Percentiles rank a stretch among this genome's conserved stretches.
Evolutionary conservation across 2,797 vertebrate genomes (phyloP).

Genomic region (Pseudochaenichthys georgianus): DNA sequence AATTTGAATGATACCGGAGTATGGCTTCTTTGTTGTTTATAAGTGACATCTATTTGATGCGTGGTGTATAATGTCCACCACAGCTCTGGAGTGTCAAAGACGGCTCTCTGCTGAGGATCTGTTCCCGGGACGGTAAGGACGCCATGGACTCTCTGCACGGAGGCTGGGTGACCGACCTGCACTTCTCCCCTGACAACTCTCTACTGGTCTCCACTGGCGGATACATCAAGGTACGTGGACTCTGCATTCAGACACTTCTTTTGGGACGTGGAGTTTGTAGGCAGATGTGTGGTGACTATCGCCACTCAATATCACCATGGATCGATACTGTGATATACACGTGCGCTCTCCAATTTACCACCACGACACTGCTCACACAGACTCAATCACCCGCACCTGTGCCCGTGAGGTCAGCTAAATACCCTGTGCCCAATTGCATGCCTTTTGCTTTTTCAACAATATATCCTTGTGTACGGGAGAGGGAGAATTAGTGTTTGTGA

Average conservation of each 20-base stretch:
- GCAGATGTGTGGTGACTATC: too few relatives aligned
- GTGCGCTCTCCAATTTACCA: too few relatives aligned
- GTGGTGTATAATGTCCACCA: conserved; percentile 9
- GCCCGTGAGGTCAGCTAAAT: too few relatives aligned
- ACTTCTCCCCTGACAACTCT: conserved; percentile 91
- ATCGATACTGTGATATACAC: too few relatives aligned
- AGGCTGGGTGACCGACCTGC: conserved; percentile 95
- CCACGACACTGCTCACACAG: too few relatives aligned
- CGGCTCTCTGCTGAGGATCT: conserved; percentile 88
- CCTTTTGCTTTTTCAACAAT: not conserved
- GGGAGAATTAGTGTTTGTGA: not conserved
- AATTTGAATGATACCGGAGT: too few relatives aligned
- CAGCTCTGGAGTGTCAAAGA: conserved; percentile 91
- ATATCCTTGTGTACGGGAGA: not conserved
- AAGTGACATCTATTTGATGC: not conserved
- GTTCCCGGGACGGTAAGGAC: conserved; percentile 85
- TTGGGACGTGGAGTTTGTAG: not conserved
- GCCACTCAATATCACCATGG: too few relatives aligned
- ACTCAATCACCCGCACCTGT: too few relatives aligned
- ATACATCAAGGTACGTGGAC: conserved; percentile 89
- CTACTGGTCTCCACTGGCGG: conserved; percentile 93
- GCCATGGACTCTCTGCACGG: conserved; percentile 90
- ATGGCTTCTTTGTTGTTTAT: not conserved
- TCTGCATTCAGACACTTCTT: too few relatives aligned
- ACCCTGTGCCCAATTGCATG: too few relatives aligned